Evolutionary conservation across 2,113 vertebrate genomes (phyloP).

Genomic region (Chunga burmeisteri): DNA sequence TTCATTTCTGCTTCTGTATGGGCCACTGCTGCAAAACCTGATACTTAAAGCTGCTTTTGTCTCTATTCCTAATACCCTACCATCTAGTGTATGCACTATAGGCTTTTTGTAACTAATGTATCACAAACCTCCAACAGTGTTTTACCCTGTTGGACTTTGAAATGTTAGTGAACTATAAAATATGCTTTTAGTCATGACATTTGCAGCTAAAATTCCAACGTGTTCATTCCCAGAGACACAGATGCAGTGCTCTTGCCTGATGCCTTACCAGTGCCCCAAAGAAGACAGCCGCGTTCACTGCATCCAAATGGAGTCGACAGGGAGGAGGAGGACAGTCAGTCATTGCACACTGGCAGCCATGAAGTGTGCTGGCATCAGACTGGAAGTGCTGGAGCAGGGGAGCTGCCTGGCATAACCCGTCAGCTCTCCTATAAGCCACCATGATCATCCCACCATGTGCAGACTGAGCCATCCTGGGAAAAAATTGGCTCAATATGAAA

Average conservation of each 20-base stretch:
- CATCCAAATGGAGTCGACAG: not conserved
- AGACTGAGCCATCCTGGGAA: not conserved
- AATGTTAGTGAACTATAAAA: not conserved
- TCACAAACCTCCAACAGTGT: not conserved
- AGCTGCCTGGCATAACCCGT: slow-evolving; percentile 33
- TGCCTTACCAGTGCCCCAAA: slow-evolving; percentile 71
- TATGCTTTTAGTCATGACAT: not conserved
- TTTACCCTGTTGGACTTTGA: not conserved
- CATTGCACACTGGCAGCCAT: slow-evolving; percentile 71
- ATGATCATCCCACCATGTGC: fast-evolving
- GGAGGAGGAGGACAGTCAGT: slow-evolving; percentile 42
- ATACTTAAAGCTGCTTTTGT: not conserved
- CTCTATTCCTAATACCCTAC: not conserved
- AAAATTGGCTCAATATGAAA: not conserved
- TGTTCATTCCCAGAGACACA: not conserved
- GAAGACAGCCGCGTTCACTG: slow-evolving; percentile 59
- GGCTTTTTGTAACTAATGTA: not conserved
- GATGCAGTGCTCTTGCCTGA: slow-evolving; percentile 69
- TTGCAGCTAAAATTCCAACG: not conserved
- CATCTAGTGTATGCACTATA: not conserved
- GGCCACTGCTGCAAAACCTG: not conserved
- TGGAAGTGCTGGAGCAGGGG: slow-evolving; percentile 52
- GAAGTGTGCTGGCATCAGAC: slow-evolving; percentile 64
- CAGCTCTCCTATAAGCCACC: not conserved
- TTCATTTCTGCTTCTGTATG: not conserved